These are phyloP conservation scores for Cosmorhoe ocellata DNA, from an alignment of 2,888 invertebrate genomes.

Conservation along the genomic window DNA sequence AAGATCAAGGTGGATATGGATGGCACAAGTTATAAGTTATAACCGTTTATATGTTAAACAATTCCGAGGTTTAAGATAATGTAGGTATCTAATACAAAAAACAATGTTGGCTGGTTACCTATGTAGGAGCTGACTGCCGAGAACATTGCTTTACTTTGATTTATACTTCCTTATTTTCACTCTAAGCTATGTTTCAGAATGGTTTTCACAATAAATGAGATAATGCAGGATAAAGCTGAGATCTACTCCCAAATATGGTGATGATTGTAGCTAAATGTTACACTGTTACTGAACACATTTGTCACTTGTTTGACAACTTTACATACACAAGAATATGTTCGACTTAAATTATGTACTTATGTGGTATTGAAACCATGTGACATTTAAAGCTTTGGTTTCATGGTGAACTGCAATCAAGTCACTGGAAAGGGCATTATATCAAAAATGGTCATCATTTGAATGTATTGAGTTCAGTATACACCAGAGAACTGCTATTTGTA, in stretches of 20 bases:
- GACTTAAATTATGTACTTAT: conserved; percentile 15
- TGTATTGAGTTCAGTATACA: not conserved
- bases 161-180: too few relatives aligned
- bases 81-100: too few relatives aligned
- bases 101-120: too few relatives aligned
- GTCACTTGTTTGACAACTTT: conserved; percentile 25
- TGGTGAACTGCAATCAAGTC: conserved; percentile 40
- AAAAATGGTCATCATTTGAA: conserved; percentile 16
- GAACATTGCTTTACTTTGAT: too few relatives aligned
- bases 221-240: not conserved
- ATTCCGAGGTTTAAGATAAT: too few relatives aligned
- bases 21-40: too few relatives aligned
- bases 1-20: too few relatives aligned
- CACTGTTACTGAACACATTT: conserved; percentile 13
- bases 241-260: conserved; percentile 14
- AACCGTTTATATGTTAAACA: too few relatives aligned
- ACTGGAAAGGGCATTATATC: conserved; percentile 34
- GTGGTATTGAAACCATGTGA: conserved; percentile 31
- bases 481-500: too few relatives aligned
- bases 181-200: not conserved
- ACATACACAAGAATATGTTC: conserved; percentile 27
- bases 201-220: not conserved
- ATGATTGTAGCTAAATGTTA: conserved; percentile 6
- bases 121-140: too few relatives aligned
- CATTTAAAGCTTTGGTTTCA: conserved; percentile 45